Base-by-base conservation (phyloP, 2,888 invertebrate genomes). In the Carterocephalus palaemon region DNA sequence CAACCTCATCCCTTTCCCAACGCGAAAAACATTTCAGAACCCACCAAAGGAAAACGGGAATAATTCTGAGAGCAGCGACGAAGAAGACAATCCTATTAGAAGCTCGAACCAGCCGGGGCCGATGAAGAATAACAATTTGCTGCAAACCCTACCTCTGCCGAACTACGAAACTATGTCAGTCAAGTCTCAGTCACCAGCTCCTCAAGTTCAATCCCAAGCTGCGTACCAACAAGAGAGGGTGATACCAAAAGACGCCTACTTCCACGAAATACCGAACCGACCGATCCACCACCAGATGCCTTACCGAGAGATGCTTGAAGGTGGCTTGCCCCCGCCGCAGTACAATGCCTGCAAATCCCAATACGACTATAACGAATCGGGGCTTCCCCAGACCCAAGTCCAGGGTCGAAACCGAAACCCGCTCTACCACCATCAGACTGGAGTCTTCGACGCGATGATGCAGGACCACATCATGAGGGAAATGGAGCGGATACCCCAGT, bases 191-290 rank as follows among this genome's bases (percentile, higher is more conserved):
- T 77, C 85, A 1, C 81, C 85, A 2, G 77, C 76, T 1, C 79
- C 73, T 23, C 74, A 70, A 48, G 60, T 62, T 0, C 62, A 62
- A 39, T 48, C 59, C 2, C 62, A 60, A 15, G 62, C 63, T 24
- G 64, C 64, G 28, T 67, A 69, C 24, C 57, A 53, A 4, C 57
- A 62, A 32, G 80, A 84, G 23, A 62, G 78, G 10, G 75, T 88
- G 59, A 78, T 89, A 38, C 90, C 90, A 6, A 90, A 89, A 72
- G 90, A 90, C 66, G 90, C 90, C 1, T 90, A 90, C 60, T 90
- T 90, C 56, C 90, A 90, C 55, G 89, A 90, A 45, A 78, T 90
- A 22, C 87, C 90, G 0, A 89, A 88, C 62, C 75, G 88, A 33
- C 85, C 67, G 31, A 52, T 56, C 10, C 70, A 67, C 38, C 70